A percentile compares a stretch with the other conserved stretches of the same genome.
Evolutionary conservation across 2,888 invertebrate species (phyloP).

Genomic region (Linyphia triangularis): DNA sequence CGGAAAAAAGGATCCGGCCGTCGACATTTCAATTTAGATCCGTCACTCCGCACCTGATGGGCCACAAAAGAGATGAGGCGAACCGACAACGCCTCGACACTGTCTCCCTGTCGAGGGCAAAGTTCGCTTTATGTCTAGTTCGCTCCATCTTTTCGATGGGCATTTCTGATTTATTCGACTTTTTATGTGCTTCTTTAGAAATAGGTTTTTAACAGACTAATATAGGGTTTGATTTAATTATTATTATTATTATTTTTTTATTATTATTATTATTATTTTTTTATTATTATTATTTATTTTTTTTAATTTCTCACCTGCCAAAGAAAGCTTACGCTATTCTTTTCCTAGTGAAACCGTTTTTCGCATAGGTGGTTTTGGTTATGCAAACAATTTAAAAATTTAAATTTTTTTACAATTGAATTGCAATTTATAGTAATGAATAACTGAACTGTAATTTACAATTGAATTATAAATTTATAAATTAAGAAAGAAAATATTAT

Average conservation of each 20-base stretch:
- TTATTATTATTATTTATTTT: background rate
- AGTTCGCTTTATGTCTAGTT: background rate
- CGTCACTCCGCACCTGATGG: slow-evolving; percentile 32
- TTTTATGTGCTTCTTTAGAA: background rate
- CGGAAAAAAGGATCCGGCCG: slow-evolving; percentile 47
- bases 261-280: background rate
- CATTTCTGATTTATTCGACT: background rate
- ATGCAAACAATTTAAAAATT: too few relatives aligned
- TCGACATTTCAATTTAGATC: slow-evolving; percentile 36
- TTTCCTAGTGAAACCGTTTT: too few relatives aligned
- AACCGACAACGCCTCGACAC: slow-evolving; percentile 5
- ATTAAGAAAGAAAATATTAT: too few relatives aligned
- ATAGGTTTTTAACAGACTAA: background rate
- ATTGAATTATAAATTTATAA: too few relatives aligned
- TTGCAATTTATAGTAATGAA: too few relatives aligned
- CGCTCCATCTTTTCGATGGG: background rate
- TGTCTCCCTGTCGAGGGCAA: background rate
- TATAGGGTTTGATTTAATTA: background rate
- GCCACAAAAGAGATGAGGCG: background rate
- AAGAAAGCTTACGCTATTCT: too few relatives aligned
- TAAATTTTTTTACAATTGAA: too few relatives aligned
- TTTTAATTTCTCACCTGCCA: too few relatives aligned
- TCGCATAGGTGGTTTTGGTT: too few relatives aligned
- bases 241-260: background rate
- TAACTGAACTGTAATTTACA: too few relatives aligned